Conservation (phyloP, 2,113 vertebrate species). For the Hippocampus guttulatus region DNA sequence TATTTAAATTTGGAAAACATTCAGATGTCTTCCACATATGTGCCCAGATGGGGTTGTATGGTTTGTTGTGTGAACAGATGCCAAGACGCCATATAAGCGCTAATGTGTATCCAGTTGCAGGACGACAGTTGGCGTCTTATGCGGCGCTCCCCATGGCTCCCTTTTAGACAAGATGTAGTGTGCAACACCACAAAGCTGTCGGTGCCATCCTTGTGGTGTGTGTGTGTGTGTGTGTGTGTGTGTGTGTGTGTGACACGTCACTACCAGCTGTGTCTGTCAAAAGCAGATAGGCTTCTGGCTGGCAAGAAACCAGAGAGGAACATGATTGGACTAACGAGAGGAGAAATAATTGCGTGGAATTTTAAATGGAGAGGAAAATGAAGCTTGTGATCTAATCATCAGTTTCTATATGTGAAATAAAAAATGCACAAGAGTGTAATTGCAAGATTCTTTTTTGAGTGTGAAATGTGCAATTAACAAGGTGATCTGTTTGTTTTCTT, state of each 20-base stretch:
- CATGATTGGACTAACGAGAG: background rate
- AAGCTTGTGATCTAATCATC: background rate
- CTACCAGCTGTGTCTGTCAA: slow-evolving; percentile 7
- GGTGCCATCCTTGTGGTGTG: background rate
- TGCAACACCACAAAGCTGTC: slow-evolving; percentile 1
- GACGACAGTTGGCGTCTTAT: background rate
- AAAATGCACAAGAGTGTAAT: background rate
- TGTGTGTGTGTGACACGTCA: background rate
- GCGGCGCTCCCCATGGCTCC: slow-evolving; percentile 1
- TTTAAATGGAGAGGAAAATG: background rate
- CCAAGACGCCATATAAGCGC: background rate
- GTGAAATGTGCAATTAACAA: background rate
- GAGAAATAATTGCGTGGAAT: background rate
- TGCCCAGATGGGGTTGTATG: background rate
- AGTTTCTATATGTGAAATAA: background rate
- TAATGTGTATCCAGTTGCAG: background rate
- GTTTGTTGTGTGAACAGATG: background rate
- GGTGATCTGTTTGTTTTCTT: background rate
- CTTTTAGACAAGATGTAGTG: background rate
- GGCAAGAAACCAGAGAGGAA: background rate
- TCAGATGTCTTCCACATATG: background rate
- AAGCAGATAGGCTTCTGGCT: background rate
- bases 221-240: background rate
- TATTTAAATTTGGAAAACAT: background rate
- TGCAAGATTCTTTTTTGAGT: too few species aligned